Base-by-base conservation (phyloP, 2,797 vertebrate genomes). In the Crocodylus rhombifer region DNA sequence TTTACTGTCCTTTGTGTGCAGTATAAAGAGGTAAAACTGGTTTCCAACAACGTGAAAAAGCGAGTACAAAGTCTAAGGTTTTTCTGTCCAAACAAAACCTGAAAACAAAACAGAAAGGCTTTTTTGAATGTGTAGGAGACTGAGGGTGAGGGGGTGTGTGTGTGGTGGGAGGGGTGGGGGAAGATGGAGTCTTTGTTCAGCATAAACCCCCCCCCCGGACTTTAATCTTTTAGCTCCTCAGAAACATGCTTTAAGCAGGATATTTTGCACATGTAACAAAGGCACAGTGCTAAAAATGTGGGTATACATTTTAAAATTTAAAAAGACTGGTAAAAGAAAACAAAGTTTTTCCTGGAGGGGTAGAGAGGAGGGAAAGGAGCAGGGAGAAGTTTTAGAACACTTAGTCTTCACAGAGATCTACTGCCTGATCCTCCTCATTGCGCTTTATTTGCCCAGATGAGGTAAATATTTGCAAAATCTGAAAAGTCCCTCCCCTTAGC, bases 391-490 rank as follows among this genome's bases (percentile, higher is more conserved):
- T 69, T 80, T 28, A 64, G 61, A 78, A 80, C 26, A 62, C 33
- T 76, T 57, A 86, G 84, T 86, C 16, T 2, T 87, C 33, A 82
- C n/a, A 4, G 55, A 20, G 83, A 87, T 15, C 77, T 79, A 61
- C 60, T 75, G 80, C 82, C 26, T 18, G 55, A 23, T 63, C 67
- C 25, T 77, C 9, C 55, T 88, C 82, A 82, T 14, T 89, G 58
- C 7, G 36, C 61, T 87, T 86, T 63, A 89, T 20, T 42, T 77
- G 42, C 42, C 36, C 74, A 87, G 64, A 55, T 62, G 64, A 71
- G 61, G 26, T 63, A 82, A 69, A 80, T 51, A 51, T 94, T 91
- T 95, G 77, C 74, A 90, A 51, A 76, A 86, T 91, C 69, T 84
- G 69, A 28, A 75, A 58, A 81, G n/a, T 69, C 30, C 82, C 82